Evolutionary conservation across 2,113 vertebrate species (phyloP).

Genomic region (Phoenicopterus ruber): DNA sequence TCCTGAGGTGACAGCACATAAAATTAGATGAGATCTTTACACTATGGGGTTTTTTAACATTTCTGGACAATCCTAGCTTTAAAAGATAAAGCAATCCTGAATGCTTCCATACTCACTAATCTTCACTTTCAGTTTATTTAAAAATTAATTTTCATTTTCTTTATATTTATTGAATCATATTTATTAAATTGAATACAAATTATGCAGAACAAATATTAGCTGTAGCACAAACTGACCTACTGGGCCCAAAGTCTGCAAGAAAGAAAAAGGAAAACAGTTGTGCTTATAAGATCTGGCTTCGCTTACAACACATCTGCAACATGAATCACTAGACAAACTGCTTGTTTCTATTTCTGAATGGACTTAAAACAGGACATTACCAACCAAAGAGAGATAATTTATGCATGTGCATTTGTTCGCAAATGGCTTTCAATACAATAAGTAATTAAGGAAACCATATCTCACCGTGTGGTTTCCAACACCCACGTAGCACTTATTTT

Average conservation of each 20-base stretch:
- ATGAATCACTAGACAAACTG: not conserved
- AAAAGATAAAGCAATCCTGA: not conserved
- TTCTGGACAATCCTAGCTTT: not conserved
- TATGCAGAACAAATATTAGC: conserved; percentile 7
- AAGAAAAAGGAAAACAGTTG: not conserved
- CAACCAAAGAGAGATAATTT: not conserved
- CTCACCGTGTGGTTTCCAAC: not conserved
- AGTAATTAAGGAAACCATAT: not conserved
- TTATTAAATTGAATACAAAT: not conserved
- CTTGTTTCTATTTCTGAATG: not conserved
- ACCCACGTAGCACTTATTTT: not conserved
- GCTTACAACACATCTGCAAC: not conserved
- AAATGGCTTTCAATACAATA: not conserved
- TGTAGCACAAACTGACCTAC: not conserved
- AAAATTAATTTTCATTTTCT: not conserved
- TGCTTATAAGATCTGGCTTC: not conserved
- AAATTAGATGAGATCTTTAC: not conserved
- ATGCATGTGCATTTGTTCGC: not conserved
- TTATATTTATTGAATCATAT: not conserved
- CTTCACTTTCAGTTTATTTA: not conserved
- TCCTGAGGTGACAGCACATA: not conserved
- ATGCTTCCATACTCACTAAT: not conserved
- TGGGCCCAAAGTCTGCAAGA: not conserved
- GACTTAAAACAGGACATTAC: not conserved
- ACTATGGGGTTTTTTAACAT: not conserved